phyloP scores from a whole-genome alignment of 2,888 invertebrate genomes.

The Rhodophaea formosa region DNA sequence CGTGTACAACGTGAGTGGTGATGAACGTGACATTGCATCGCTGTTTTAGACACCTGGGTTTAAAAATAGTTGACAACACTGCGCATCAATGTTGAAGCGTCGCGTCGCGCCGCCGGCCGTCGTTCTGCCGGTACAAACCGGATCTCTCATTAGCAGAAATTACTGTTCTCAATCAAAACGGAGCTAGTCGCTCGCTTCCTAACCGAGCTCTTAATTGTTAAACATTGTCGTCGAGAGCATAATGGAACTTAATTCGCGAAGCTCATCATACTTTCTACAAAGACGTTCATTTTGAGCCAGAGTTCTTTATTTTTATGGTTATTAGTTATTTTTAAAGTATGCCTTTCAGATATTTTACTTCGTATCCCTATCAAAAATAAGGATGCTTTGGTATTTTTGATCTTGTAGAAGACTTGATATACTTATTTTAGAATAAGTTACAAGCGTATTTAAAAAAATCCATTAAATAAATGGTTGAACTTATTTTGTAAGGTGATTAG shows the following conservation, averaged over 20 bases:
- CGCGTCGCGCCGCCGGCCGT: background rate
- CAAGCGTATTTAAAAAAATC: too few relatives aligned
- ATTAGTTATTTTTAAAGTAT: background rate
- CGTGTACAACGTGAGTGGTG: conserved; percentile 5
- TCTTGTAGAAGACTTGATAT: too few relatives aligned
- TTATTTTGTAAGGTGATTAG: too few relatives aligned
- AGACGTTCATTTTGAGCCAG: background rate
- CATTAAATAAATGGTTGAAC: too few relatives aligned
- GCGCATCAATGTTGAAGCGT: conserved; percentile 13
- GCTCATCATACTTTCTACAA: background rate
- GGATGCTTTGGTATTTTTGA: too few relatives aligned
- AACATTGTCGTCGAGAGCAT: conserved; percentile 1
- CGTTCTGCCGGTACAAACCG: conserved; percentile 11
- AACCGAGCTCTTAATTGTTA: conserved; percentile 12
- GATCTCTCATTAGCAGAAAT: conserved; percentile 23
- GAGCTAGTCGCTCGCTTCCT: background rate
- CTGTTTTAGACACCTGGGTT: conserved; percentile 15
- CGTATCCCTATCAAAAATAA: too few relatives aligned
- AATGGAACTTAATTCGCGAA: background rate
- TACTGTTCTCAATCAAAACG: conserved; percentile 20
- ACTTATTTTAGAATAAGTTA: too few relatives aligned
- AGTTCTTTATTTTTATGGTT: background rate
- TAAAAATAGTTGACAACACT: conserved; percentile 18
- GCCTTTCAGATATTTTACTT: background rate
- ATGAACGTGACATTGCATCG: conserved; percentile 14